These are phyloP conservation scores for Heliconius hewitsoni DNA, from an alignment of 1,140 invertebrate species.

Conservation along the genomic window DNA sequence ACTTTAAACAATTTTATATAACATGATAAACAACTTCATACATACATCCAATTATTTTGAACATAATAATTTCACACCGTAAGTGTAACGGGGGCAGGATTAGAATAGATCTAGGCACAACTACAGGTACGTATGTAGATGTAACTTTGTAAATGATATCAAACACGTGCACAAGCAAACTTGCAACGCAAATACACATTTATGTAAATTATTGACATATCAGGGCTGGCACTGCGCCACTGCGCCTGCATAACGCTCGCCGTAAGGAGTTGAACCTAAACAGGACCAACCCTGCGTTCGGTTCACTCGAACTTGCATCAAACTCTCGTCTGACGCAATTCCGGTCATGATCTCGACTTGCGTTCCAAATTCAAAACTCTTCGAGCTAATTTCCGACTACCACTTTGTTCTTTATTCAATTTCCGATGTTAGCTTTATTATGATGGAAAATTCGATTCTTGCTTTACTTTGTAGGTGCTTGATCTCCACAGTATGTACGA, in stretches of 20 bases:
- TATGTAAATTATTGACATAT: constrained; percentile 2
- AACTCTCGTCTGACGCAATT: constrained; percentile 74
- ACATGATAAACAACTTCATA: background rate
- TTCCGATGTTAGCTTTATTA: constrained; percentile 70
- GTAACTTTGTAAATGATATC: constrained; percentile 12
- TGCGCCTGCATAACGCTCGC: background rate
- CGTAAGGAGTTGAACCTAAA: constrained; percentile 50
- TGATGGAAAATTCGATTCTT: constrained; percentile 46
- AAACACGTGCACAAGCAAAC: constrained; percentile 5
- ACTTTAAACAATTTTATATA: background rate
- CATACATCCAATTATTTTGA: background rate
- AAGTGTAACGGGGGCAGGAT: background rate
- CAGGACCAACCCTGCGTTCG: constrained; percentile 52
- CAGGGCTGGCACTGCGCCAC: background rate
- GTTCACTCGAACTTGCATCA: constrained; percentile 72
- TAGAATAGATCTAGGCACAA: background rate
- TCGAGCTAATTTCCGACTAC: constrained; percentile 79
- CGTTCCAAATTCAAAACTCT: constrained; percentile 71
- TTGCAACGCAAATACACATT: constrained; percentile 10
- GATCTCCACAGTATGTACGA: background rate
- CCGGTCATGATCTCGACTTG: constrained; percentile 73
- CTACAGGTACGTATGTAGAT: background rate
- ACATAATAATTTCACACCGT: background rate
- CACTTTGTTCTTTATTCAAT: constrained; percentile 81
- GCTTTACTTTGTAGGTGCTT: constrained; percentile 10